Base-by-base conservation (phyloP, 2,888 invertebrate species). In the Drosophila suboccidentalis region DNA sequence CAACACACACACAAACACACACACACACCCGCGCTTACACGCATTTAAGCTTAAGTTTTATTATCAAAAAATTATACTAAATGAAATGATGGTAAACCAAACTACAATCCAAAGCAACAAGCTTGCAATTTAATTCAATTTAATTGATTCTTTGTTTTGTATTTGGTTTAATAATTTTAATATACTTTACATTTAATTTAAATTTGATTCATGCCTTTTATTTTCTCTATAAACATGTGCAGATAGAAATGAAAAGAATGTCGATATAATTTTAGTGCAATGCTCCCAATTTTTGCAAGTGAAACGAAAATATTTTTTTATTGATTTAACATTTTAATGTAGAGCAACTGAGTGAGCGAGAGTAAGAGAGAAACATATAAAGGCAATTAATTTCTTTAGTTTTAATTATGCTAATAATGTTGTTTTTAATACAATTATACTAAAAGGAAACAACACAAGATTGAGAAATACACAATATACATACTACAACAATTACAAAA, bases 231-330 rank as follows among this genome's bases (percentile, higher is more conserved):
- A 61, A 78, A 68, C 63, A 65, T 41, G 49, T 73, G 57, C 74
- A 69, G 38, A 49, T 57, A 34, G 54, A 67, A 80, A 72, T 53
- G 64, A 70, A 82, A 86, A 78, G 80, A 71, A 85, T 84, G 83
- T 84, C 83, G 83, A 84, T 84, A 84, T 84, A 87, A 82, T 87
- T 84, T 82, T 82, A 87, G 82, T 72, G 75, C 72, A 79, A 66
- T 46, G 72, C 50, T 51, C 58, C 46, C 44, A 22, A 39, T 50
- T 47, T 60, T 73, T 82, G 86, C 86, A 85, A 79, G 58, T 71
- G 43, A 74, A 87, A 78, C 55, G 53, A 62, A 66, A 77, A 60
- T 65, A 69, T 58, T 51, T 60, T 83, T 84, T 70, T 67, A 68
- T 71, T 54, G 64, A 64, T 58, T 63, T 57, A 39, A 63, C 22